phyloP scores from a whole-genome alignment of 64 coral and sea anemone genomes.

The Exaiptasia diaphana region DNA sequence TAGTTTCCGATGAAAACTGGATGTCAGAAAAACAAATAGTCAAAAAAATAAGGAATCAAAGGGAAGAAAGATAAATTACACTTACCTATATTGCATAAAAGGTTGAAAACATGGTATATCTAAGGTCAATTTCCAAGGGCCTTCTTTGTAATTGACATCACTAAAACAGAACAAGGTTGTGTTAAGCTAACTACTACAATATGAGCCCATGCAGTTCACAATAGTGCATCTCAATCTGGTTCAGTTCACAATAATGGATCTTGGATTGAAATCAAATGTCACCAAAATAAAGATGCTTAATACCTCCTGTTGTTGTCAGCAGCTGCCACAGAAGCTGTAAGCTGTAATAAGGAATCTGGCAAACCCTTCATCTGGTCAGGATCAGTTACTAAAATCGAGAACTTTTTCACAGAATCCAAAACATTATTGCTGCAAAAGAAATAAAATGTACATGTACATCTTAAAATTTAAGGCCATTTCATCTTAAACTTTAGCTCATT shows the following conservation, averaged over 20 bases:
- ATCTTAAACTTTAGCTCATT: neutral
- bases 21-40: no score
- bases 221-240: no score
- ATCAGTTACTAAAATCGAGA: slow-evolving; percentile 62
- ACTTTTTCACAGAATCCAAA: slow-evolving; percentile 73
- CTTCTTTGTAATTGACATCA: neutral
- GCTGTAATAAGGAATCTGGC: slow-evolving; percentile 65
- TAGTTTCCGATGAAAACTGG: neutral
- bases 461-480: neutral
- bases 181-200: neutral
- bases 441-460: neutral
- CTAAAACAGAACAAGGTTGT: slow-evolving; percentile 4
- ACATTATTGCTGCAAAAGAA: slow-evolving; percentile 79
- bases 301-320: slow-evolving; percentile 3
- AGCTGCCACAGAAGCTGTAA: slow-evolving; percentile 56
- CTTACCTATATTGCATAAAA: slow-evolving; percentile 73
- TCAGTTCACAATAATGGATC: no score
- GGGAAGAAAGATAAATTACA: no score
- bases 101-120: slow-evolving; percentile 64
- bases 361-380: slow-evolving; percentile 51
- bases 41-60: no score
- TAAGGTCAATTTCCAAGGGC: slow-evolving; percentile 60
- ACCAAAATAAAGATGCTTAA: neutral
- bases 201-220: no score
- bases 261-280: no score